Conservation (phyloP, 2,797 vertebrate species). For the Poecilia gillii region DNA sequence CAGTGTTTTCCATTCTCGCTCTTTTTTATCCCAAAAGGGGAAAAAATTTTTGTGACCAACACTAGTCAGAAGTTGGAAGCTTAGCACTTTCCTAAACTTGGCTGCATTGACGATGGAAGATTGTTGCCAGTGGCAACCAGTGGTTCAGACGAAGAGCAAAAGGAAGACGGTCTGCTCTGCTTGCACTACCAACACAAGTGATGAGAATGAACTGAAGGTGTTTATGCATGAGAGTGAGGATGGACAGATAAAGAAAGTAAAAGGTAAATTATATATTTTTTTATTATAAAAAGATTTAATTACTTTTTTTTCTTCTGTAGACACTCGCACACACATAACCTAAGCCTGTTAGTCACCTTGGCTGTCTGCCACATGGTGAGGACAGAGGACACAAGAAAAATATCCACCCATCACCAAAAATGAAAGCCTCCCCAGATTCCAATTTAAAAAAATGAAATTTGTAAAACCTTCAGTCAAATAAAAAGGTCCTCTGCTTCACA, state of each 20-base stretch:
- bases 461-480: not conserved
- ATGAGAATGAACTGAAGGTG: slow-evolving; percentile 15
- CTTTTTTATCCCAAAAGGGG: slow-evolving; percentile 4
- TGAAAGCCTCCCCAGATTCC: slow-evolving; percentile 10
- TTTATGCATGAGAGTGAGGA: not conserved
- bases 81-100: slow-evolving; percentile 45
- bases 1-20: not conserved
- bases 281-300: not conserved
- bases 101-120: slow-evolving; percentile 36
- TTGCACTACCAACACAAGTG: slow-evolving; percentile 41
- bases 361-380: not conserved
- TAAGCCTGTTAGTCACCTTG: not conserved
- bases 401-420: not conserved
- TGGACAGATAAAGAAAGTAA: not conserved
- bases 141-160: slow-evolving; percentile 28
- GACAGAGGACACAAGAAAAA: slow-evolving; percentile 10
- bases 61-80: slow-evolving; percentile 21
- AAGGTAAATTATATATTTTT: not conserved
- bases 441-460: slow-evolving; percentile 24
- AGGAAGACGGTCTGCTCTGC: slow-evolving; percentile 43
- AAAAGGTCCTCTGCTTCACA: slow-evolving; percentile 6
- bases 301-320: not conserved
- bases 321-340: not conserved
- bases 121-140: slow-evolving; percentile 60
- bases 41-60: slow-evolving; percentile 8